These are phyloP conservation scores for Cephus cinctus DNA, from an alignment of 1,140 invertebrate species.

Conservation along the genomic window DNA sequence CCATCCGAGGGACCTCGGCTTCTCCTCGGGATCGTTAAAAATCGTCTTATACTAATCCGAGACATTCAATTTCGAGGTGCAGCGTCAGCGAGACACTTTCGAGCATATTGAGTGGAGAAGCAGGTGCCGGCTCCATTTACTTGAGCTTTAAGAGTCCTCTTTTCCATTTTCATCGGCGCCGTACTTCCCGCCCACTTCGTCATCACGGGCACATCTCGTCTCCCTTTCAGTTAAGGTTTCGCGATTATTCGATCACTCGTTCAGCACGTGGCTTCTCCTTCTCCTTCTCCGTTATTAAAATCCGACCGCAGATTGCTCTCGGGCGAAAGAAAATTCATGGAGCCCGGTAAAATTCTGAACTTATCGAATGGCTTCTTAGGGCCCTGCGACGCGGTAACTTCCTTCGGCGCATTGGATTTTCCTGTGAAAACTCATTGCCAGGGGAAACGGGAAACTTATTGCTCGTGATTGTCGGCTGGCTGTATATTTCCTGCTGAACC, in stretches of 20 bases:
- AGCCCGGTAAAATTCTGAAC: constrained; percentile 17
- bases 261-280: constrained; percentile 23
- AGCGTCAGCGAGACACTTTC: constrained; percentile 46
- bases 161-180: constrained; percentile 44
- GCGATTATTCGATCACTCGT: constrained; percentile 23
- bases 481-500: too few relatives aligned
- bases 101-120: constrained; percentile 45
- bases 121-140: constrained; percentile 31
- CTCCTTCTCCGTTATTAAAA: constrained; percentile 18
- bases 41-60: constrained; percentile 25
- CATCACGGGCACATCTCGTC: constrained; percentile 27
- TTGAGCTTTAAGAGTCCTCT: constrained; percentile 44
- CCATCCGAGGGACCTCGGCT: not conserved
- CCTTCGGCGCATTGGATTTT: too few relatives aligned
- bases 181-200: constrained; percentile 21
- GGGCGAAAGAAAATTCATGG: constrained; percentile 23
- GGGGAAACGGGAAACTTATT: too few relatives aligned
- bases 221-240: constrained; percentile 14
- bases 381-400: not conserved
- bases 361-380: constrained; percentile 1
- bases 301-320: constrained; percentile 28
- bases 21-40: constrained; percentile 14
- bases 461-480: too few relatives aligned
- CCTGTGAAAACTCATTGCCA: too few relatives aligned
- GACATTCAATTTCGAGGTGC: constrained; percentile 41